Conservation (phyloP, 2,113 vertebrate genomes). For the Scortum barcoo region DNA sequence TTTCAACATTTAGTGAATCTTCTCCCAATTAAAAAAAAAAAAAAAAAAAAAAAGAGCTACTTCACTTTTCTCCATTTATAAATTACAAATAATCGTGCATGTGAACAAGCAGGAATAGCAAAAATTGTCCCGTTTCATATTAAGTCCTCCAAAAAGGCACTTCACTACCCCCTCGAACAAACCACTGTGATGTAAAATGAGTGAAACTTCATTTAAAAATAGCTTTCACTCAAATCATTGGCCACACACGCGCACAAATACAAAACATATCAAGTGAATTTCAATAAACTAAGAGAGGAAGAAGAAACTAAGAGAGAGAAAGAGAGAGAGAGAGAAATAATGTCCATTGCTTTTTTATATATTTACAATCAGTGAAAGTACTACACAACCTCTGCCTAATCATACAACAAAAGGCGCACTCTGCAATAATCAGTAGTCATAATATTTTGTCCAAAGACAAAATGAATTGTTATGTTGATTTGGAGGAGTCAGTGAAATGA, state of each 20-base stretch:
- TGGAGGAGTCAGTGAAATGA: constrained; percentile 20
- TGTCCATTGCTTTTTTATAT: constrained; percentile 55
- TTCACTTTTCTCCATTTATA: constrained; percentile 8
- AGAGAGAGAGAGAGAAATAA: constrained; percentile 30
- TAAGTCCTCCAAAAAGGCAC: constrained; percentile 69
- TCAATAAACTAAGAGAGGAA: constrained; percentile 45
- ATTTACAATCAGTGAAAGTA: constrained; percentile 67
- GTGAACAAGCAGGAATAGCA: constrained; percentile 41
- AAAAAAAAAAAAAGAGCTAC: constrained; percentile 15
- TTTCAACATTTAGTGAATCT: constrained; percentile 3
- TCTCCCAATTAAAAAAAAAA: constrained; percentile 17
- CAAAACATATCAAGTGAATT: constrained; percentile 35
- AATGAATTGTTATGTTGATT: constrained; percentile 18
- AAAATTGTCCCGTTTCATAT: constrained; percentile 21
- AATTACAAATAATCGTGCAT: constrained; percentile 50
- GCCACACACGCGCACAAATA: constrained; percentile 50
- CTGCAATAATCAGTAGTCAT: constrained; percentile 74
- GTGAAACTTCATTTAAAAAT: constrained; percentile 44
- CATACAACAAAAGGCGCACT: constrained; percentile 45
- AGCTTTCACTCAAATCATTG: constrained; percentile 44
- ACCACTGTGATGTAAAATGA: constrained; percentile 34
- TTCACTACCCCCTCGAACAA: constrained; percentile 53
- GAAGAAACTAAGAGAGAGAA: constrained; percentile 2
- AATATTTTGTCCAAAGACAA: constrained; percentile 55
- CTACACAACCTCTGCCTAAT: constrained; percentile 25